A percentile compares a stretch with the other conserved stretches of the same genome.
phyloP scores from a whole-genome alignment of 2,113 vertebrate species.

The Cricetomys ansorgei region DNA sequence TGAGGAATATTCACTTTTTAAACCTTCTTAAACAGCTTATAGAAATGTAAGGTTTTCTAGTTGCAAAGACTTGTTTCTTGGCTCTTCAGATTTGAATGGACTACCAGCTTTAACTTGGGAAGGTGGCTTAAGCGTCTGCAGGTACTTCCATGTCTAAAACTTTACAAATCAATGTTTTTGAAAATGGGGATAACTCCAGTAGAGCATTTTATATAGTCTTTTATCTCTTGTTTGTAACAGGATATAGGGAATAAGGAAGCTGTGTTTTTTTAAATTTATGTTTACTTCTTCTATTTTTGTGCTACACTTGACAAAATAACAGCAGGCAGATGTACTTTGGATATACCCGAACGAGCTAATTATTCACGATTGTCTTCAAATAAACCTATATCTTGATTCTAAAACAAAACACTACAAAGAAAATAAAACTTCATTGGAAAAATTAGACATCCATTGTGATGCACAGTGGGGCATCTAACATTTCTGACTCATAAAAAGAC shows the following conservation, averaged over 20 bases:
- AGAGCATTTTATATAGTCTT: conserved; percentile 27
- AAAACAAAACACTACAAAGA: conserved; percentile 39
- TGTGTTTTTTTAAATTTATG: conserved; percentile 48
- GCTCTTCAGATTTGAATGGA: background rate
- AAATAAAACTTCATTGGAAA: conserved; percentile 31
- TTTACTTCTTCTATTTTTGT: conserved; percentile 55
- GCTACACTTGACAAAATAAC: conserved; percentile 47
- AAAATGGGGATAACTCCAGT: background rate
- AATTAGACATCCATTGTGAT: background rate
- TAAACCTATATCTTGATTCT: conserved; percentile 55
- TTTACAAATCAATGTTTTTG: background rate
- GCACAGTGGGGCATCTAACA: conserved; percentile 14
- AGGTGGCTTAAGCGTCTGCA: conserved; percentile 5
- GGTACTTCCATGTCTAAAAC: background rate
- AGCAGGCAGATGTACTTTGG: conserved; percentile 55
- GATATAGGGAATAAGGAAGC: conserved; percentile 19
- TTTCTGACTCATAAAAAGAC: background rate
- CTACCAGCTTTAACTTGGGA: background rate
- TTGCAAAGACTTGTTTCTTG: background rate
- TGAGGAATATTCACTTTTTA: background rate
- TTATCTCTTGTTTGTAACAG: conserved; percentile 51
- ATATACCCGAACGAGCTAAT: conserved; percentile 27
- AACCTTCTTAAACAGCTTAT: background rate
- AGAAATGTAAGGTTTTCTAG: background rate
- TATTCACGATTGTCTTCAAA: conserved; percentile 49